A percentile compares a stretch with the other conserved stretches of the same genome.
Evolutionary conservation across 2,888 invertebrate genomes (phyloP).

Genomic region (Zygothrica quintamaculata): DNA sequence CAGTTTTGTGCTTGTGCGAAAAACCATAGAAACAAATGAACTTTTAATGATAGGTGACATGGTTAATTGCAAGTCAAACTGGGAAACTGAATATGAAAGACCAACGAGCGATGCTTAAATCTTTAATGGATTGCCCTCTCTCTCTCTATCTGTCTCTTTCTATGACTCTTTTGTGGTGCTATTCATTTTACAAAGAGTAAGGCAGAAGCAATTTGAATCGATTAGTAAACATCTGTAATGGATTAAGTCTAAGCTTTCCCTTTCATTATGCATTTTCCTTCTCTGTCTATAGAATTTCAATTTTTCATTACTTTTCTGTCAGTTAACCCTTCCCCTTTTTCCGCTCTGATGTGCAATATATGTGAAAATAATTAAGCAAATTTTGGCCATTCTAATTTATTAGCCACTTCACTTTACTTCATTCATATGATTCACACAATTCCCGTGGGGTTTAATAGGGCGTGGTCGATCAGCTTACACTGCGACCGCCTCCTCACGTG

Average conservation of each 20-base stretch:
- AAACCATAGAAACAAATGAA: conserved; percentile 6
- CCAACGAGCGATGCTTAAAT: background rate
- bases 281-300: too few relatives aligned
- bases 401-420: conserved; percentile 42
- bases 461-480: conserved; percentile 43
- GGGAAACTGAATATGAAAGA: background rate
- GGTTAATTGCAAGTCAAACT: background rate
- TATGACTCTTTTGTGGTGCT: too few relatives aligned
- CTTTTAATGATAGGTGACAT: conserved; percentile 7
- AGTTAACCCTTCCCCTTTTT: conserved; percentile 16
- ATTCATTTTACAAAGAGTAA: too few relatives aligned
- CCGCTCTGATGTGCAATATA: conserved; percentile 3
- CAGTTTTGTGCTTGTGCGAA: conserved; percentile 10
- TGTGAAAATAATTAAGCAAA: conserved; percentile 40
- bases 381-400: conserved; percentile 59
- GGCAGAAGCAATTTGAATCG: too few relatives aligned
- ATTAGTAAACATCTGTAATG: too few relatives aligned
- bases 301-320: conserved; percentile 17
- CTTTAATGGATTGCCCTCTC: too few relatives aligned
- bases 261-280: too few relatives aligned
- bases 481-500: conserved; percentile 55
- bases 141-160: too few relatives aligned
- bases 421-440: conserved; percentile 48
- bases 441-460: conserved; percentile 31
- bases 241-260: too few relatives aligned